Evolutionary conservation across 2,888 invertebrate genomes (phyloP).

Genomic region (Glyphotaelius pellucidus): DNA sequence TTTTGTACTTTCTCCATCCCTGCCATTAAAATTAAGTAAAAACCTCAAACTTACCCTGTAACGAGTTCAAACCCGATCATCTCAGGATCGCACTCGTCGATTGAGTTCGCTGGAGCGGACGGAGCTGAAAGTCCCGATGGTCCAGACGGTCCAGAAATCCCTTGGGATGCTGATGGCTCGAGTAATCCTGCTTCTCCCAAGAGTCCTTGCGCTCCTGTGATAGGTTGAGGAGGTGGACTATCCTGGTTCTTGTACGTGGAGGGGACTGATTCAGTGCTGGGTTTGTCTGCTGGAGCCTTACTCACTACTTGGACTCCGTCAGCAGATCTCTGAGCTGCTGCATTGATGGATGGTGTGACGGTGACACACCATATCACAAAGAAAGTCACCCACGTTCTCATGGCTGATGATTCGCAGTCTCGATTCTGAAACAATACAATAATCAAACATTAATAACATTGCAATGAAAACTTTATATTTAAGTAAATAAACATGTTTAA

Average conservation of each 20-base stretch:
- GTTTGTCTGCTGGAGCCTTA: constrained; percentile 68
- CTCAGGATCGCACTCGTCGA: constrained; percentile 91
- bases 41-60: constrained; percentile 84
- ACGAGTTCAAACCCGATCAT: constrained; percentile 95
- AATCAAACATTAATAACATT: not conserved
- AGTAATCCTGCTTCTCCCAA: constrained; percentile 69
- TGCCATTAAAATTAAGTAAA: not conserved
- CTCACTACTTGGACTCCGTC: constrained; percentile 55
- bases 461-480: not conserved
- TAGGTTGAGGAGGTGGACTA: constrained; percentile 73
- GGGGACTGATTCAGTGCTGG: constrained; percentile 75
- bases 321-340: constrained; percentile 56
- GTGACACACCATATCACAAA: constrained; percentile 46
- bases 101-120: constrained; percentile 77
- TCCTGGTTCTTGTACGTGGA: constrained; percentile 76
- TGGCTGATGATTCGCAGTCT: constrained; percentile 13
- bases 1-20: no score
- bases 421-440: constrained; percentile 50
- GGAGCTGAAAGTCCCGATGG: constrained; percentile 76
- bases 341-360: constrained; percentile 43
- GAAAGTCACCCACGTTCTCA: constrained; percentile 48
- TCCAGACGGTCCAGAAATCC: constrained; percentile 71
- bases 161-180: constrained; percentile 67
- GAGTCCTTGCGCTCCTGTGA: constrained; percentile 72
- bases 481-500: not conserved